Evolutionary conservation across 2,888 invertebrate species (phyloP), one percentile per base, ranked within the genome.

Genomic region (Orthonevra nobilis): DNA sequence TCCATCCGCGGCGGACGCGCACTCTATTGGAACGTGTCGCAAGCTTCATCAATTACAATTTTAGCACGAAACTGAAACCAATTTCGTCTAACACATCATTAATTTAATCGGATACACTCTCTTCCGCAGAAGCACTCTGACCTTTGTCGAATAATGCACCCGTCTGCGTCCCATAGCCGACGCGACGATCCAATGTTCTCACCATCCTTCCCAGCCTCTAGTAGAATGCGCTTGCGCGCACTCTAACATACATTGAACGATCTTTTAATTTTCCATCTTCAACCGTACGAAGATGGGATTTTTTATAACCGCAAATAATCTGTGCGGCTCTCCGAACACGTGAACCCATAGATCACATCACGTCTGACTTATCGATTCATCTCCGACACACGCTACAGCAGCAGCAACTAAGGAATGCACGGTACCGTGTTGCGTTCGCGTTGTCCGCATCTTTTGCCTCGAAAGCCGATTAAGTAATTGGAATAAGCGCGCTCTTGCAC

Each of bases 61-160:
- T 79, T 79, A 79, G 66, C 79, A 79, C 73, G 79, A 79, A 73
- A 79, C 79, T 79, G 79, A 79, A 79, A 79, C 79, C 79, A 79
- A 79, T 79, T 79, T 79, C 79, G 60, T 73, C 79, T 72, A 79
- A 68, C 79, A 79, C 79, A 73, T 79, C 79, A 79, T 79, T 73
- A 79, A 79, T 79, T 73, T 79, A 79, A 73, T 79, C 73, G 73
- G 72, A 60, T 79, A 73, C 79, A 79, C 72, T 73, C 79, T 79
- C 79, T 79, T 79, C 79, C 79, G 79, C 79, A 79, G 79, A 79
- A 79, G 79, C 79, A 79, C 79, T 79, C 73, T 79, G 79, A 79
- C 79, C 79, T 73, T 73, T 56, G 38, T 34, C 44, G 60, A 69
- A 75, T 68, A 75, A 69, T 75, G 61, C 48, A 73, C 52, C 77